phyloP scores from a whole-genome alignment of 2,113 vertebrate genomes.

The Tetrax tetrax region DNA sequence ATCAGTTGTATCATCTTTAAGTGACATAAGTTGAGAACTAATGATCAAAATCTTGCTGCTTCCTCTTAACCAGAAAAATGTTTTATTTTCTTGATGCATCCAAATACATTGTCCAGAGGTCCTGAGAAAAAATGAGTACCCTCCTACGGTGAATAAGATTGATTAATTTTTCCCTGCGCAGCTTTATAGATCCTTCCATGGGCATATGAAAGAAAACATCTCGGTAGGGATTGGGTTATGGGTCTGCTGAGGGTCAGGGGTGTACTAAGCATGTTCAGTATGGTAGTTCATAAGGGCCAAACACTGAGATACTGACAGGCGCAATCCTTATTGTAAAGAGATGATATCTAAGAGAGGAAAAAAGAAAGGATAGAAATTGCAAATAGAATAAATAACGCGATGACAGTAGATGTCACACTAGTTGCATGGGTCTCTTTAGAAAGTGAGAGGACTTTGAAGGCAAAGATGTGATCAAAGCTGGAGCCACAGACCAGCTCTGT shows the following conservation, averaged over 20 bases:
- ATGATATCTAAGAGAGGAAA: not conserved
- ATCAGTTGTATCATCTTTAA: not conserved
- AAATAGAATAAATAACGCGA: not conserved
- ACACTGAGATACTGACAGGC: not conserved
- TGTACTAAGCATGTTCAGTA: rapidly evolving
- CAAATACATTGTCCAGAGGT: not conserved
- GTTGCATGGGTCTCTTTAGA: not conserved
- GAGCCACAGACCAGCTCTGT: not conserved
- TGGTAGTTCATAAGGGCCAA: not conserved
- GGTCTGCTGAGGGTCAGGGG: not conserved
- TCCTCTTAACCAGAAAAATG: not conserved
- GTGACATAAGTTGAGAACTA: not conserved
- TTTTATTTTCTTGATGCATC: not conserved
- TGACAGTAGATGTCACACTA: not conserved
- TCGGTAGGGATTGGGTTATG: not conserved
- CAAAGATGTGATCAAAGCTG: not conserved
- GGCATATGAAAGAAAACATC: not conserved
- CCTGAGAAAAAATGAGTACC: not conserved
- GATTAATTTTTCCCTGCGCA: rapidly evolving
- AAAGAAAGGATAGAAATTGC: not conserved
- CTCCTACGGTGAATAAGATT: not conserved
- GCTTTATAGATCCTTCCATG: not conserved
- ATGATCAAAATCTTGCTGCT: not conserved
- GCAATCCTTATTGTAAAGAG: not conserved
- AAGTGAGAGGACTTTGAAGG: not conserved